phyloP scores from a whole-genome alignment of 2,888 invertebrate genomes.

The Campoletis raptor region DNA sequence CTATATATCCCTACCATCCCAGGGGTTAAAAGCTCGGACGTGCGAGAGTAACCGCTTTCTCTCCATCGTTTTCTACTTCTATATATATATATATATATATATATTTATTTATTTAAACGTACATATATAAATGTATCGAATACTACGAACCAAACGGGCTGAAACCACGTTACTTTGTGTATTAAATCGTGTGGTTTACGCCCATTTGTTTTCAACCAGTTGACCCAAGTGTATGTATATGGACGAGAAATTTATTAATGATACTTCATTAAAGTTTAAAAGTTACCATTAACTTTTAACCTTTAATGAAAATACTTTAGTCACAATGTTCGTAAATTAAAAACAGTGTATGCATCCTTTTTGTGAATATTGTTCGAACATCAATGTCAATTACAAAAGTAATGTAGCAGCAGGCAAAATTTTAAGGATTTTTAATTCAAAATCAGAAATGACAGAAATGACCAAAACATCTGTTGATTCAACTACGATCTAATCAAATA shows the following conservation, averaged over 20 bases:
- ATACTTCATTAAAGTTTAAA: no score
- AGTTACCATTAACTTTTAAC: background rate
- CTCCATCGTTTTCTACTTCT: conserved; percentile 10
- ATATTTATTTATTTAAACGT: background rate
- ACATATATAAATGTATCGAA: background rate
- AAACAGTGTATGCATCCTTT: background rate
- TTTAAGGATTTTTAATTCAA: no score
- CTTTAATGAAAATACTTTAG: background rate
- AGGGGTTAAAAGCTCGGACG: conserved; percentile 68
- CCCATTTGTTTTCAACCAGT: conserved; percentile 1
- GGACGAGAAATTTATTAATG: background rate
- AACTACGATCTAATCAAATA: no score
- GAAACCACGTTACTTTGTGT: background rate
- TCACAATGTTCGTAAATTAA: background rate
- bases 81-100: background rate
- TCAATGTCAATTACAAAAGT: no score
- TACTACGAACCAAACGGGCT: conserved; percentile 3
- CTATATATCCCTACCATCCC: conserved; percentile 41
- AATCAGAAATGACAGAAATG: no score
- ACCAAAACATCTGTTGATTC: no score
- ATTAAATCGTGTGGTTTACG: background rate
- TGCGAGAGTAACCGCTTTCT: conserved; percentile 62
- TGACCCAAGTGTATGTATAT: no score
- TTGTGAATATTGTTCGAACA: background rate
- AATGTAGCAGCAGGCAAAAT: no score